phyloP scores from a whole-genome alignment of 2,113 vertebrate genomes.

The Labrus mixtus region DNA sequence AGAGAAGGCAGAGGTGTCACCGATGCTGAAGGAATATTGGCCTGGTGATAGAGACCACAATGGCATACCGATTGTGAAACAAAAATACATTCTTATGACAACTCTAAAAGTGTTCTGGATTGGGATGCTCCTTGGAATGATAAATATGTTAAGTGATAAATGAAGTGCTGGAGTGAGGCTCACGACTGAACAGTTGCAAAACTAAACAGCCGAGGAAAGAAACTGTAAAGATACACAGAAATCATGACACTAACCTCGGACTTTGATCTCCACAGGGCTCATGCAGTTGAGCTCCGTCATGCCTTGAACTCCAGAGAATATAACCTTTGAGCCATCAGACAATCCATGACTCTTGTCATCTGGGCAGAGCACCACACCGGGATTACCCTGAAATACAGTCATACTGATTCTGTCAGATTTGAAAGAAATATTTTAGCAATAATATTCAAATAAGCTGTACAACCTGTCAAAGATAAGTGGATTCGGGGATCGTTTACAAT shows the following conservation, averaged over 20 bases:
- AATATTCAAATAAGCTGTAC: not conserved
- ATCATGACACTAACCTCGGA: slow-evolving; percentile 75
- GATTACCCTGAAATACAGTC: slow-evolving; percentile 76
- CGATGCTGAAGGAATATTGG: slow-evolving; percentile 82
- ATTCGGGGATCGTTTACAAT: not conserved
- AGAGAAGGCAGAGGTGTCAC: slow-evolving; percentile 87
- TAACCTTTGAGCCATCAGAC: slow-evolving; percentile 73
- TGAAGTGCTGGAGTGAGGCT: no score
- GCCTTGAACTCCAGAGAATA: slow-evolving; percentile 87
- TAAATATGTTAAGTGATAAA: no score
- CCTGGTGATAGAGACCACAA: slow-evolving; percentile 61
- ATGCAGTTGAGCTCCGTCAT: slow-evolving; percentile 90
- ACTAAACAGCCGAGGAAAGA: not conserved
- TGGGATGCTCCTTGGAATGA: no score
- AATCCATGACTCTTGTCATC: slow-evolving; percentile 69
- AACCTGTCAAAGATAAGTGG: not conserved
- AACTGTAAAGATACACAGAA: not conserved
- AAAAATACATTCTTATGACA: not conserved
- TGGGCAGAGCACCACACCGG: slow-evolving; percentile 83
- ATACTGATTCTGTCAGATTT: not conserved
- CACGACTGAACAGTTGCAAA: no score
- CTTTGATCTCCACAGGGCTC: slow-evolving; percentile 72
- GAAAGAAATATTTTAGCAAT: not conserved
- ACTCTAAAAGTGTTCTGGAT: no score
- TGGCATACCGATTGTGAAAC: not conserved